Conservation (phyloP, 2,888 invertebrate genomes). For the Trichogramma evanescens region DNA sequence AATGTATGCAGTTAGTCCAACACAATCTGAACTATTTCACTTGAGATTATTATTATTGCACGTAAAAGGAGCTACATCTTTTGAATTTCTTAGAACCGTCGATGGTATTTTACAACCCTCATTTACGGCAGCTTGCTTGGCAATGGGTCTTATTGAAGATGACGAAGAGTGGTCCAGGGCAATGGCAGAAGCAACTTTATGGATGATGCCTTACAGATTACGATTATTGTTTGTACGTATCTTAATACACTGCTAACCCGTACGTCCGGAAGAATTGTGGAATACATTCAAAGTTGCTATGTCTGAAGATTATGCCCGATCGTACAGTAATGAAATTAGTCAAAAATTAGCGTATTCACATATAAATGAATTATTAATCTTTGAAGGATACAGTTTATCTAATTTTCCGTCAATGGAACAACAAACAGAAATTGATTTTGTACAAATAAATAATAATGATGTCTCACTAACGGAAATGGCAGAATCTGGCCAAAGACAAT, state of each 20-base stretch:
- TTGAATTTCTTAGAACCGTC: slow-evolving; percentile 29
- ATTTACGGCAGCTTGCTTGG: slow-evolving; percentile 11
- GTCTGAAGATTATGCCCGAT: slow-evolving; percentile 21
- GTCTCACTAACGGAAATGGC: no score
- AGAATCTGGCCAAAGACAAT: slow-evolving; percentile 4
- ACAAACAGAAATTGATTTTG: slow-evolving; percentile 9
- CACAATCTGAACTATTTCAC: slow-evolving; percentile 27
- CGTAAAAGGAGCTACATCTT: slow-evolving; percentile 29
- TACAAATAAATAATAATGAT: background rate
- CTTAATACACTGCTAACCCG: slow-evolving; percentile 25
- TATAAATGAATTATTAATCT: slow-evolving; percentile 9
- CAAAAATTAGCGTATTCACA: slow-evolving; percentile 6
- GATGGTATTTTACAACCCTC: slow-evolving; percentile 26
- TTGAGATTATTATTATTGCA: slow-evolving; percentile 17
- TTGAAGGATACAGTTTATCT: slow-evolving; percentile 7
- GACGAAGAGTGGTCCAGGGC: slow-evolving; percentile 17
- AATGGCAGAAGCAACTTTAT: slow-evolving; percentile 6
- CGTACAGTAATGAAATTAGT: background rate
- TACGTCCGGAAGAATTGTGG: slow-evolving; percentile 23
- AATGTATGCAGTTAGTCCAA: slow-evolving; percentile 27
- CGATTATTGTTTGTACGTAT: slow-evolving; percentile 31
- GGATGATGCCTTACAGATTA: slow-evolving; percentile 27
- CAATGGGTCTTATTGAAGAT: slow-evolving; percentile 14
- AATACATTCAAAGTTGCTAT: slow-evolving; percentile 20
- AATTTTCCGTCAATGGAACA: slow-evolving; percentile 18